Base-by-base conservation (phyloP, 2,113 vertebrate species). In the Rousettus leschenaultii region DNA sequence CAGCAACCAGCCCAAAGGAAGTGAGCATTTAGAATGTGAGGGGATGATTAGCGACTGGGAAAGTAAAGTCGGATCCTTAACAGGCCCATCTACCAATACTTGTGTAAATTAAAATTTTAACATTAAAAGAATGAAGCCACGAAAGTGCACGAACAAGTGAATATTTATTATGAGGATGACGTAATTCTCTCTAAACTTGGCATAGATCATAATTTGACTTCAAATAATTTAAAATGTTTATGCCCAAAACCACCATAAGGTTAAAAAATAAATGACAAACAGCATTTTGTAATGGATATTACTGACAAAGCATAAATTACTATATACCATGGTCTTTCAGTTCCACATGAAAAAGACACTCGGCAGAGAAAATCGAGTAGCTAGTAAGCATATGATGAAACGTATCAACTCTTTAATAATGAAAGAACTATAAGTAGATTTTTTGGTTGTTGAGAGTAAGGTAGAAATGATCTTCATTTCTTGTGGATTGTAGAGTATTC, bases 261-360 rank as follows among this genome's bases (percentile, higher is more conserved):
- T 71, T 93, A 65, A 85, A 68, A 77, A 55, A 28, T 93, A 71
- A 71, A 33, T 77, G 93, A 86, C n/a, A 95, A 61, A 68, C 53
- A 4, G 9, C 65, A 59, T 87, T 77, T 66, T 28, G 7, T 83
- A 78, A 48, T 38, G 43, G 38, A n/a, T 61, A 22, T 26, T 92
- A 59, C 15, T 24, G 83, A 71, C 16, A 79, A 70, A 59, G 15
- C 43, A 6, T 66, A 40, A 57, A 40, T 86, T 79, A 45, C 30
- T 71, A 11, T 75, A 8, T 74, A 78, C 70, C 1, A 3, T 40
- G 38, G 5, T 51, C 59, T 92, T 80, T 71, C 53, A 70, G 13
- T 65, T 43, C n/a, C 53, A 38, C 40, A 38, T 68, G 89, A 53
- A 74, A 74, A 88, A 86, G 63, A 83, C 18, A 53, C 40, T 73